These are phyloP conservation scores for Microchrysa polita DNA, from an alignment of 2,888 invertebrate genomes.

Conservation along the genomic window DNA sequence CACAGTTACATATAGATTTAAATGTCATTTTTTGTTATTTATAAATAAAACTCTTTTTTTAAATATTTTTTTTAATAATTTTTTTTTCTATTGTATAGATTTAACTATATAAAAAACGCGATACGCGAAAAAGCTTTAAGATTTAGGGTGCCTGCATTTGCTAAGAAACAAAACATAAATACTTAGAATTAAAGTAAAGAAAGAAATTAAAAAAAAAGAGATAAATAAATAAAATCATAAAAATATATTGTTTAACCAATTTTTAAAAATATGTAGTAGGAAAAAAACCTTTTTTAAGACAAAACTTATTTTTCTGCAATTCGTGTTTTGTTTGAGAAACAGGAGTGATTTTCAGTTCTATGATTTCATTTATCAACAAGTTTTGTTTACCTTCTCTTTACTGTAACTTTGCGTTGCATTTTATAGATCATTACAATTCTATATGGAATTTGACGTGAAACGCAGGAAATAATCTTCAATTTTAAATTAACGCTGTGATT, in stretches of 20 bases:
- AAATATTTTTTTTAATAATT: constrained; percentile 33
- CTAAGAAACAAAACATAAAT: constrained; percentile 58
- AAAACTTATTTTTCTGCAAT: no score
- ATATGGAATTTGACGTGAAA: no score
- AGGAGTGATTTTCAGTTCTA: no score
- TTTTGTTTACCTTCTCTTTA: no score
- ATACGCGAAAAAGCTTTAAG: constrained; percentile 65
- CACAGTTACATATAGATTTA: not conserved
- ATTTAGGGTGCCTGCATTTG: constrained; percentile 66
- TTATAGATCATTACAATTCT: no score
- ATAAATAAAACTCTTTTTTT: constrained; percentile 22
- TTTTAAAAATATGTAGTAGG: constrained; percentile 25
- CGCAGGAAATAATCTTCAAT: no score
- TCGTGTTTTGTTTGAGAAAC: no score
- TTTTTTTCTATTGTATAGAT: constrained; percentile 55
- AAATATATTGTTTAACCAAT: constrained; percentile 19
- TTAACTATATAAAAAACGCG: constrained; percentile 63
- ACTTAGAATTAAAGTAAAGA: constrained; percentile 36
- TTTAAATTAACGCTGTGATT: no score
- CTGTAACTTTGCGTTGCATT: no score
- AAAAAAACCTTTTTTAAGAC: not conserved
- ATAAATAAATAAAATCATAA: constrained; percentile 27
- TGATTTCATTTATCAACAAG: no score
- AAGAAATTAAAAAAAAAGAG: not conserved
- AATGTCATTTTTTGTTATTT: constrained; percentile 14